A percentile compares a stretch with the other conserved stretches of the same genome.
Conservation (phyloP, 1,140 invertebrate genomes). For the Proctacanthus coquilletti region DNA sequence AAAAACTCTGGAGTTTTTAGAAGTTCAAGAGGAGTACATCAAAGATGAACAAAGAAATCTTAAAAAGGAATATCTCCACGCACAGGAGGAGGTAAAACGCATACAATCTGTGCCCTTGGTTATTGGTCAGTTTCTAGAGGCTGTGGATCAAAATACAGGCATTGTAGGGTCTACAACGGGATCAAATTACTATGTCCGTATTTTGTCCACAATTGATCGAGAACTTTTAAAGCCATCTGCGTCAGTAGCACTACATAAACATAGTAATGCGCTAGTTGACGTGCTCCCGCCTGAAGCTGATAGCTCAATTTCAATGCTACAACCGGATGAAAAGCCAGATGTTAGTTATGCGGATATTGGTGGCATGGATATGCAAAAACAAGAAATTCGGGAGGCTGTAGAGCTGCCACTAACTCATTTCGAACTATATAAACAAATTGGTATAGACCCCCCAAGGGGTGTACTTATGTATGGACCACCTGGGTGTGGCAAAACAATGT, state of each 20-base stretch:
- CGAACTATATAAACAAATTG: slow-evolving; percentile 97
- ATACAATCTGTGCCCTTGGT: slow-evolving; percentile 96
- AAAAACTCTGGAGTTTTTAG: slow-evolving; percentile 86
- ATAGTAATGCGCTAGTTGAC: slow-evolving; percentile 95
- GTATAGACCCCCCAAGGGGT: slow-evolving; percentile 88
- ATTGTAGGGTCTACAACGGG: slow-evolving; percentile 70
- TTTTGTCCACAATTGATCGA: slow-evolving; percentile 88
- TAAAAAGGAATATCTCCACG: slow-evolving; percentile 95
- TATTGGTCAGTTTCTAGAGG: slow-evolving; percentile 95
- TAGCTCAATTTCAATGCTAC: slow-evolving; percentile 83
- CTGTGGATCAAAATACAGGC: slow-evolving; percentile 94
- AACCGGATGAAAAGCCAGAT: slow-evolving; percentile 97
- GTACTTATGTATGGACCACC: slow-evolving; percentile 99
- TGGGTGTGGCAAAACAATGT: slow-evolving; percentile 89
- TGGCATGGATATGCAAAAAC: slow-evolving; percentile 99
- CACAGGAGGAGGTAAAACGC: slow-evolving; percentile 93
- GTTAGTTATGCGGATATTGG: slow-evolving; percentile 96
- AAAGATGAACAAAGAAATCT: slow-evolving; percentile 97
- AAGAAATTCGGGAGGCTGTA: slow-evolving; percentile 97
- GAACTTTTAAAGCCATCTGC: slow-evolving; percentile 90
- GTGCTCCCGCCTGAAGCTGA: slow-evolving; percentile 97
- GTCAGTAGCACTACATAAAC: slow-evolving; percentile 93
- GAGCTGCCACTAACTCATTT: slow-evolving; percentile 96
- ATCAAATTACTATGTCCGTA: slow-evolving; percentile 96
- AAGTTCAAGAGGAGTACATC: slow-evolving; percentile 97